Percentiles rank a stretch among this genome's conserved stretches.
Evolutionary conservation across 2,797 vertebrate genomes (phyloP).

Genomic region (Malacoraja senta): DNA sequence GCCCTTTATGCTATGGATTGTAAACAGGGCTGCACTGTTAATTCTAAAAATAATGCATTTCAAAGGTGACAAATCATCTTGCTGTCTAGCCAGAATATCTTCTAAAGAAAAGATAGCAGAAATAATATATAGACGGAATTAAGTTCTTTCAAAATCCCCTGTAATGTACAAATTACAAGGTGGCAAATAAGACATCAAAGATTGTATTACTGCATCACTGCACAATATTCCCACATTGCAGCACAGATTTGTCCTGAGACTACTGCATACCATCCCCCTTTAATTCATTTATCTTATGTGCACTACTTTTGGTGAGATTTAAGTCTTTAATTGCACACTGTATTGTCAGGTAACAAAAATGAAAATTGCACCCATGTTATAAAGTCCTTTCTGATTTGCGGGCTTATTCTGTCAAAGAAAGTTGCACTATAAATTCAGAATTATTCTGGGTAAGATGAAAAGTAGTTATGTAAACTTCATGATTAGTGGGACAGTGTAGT

Average conservation of each 20-base stretch:
- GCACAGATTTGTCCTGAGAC: not conserved
- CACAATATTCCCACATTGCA: not conserved
- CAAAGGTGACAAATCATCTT: no score
- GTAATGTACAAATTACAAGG: no score
- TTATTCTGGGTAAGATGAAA: not conserved
- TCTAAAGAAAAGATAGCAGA: no score
- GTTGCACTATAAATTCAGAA: not conserved
- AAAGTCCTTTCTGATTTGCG: not conserved
- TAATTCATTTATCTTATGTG: not conserved
- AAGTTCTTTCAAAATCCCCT: no score
- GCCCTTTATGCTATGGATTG: no score
- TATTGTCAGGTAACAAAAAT: not conserved
- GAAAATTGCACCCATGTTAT: not conserved
- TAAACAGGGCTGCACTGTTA: no score
- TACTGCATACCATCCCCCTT: not conserved
- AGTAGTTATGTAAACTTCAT: not conserved
- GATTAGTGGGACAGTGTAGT: not conserved
- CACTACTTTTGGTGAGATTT: not conserved
- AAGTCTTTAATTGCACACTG: not conserved
- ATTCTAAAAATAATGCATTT: no score
- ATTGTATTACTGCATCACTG: not conserved
- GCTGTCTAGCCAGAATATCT: no score
- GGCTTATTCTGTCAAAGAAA: not conserved
- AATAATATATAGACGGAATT: no score
- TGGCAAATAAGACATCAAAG: not conserved